Percentiles rank a stretch among this genome's conserved stretches.
Conservation (phyloP, 2,113 vertebrate species). For the Setophaga kirtlandii region DNA sequence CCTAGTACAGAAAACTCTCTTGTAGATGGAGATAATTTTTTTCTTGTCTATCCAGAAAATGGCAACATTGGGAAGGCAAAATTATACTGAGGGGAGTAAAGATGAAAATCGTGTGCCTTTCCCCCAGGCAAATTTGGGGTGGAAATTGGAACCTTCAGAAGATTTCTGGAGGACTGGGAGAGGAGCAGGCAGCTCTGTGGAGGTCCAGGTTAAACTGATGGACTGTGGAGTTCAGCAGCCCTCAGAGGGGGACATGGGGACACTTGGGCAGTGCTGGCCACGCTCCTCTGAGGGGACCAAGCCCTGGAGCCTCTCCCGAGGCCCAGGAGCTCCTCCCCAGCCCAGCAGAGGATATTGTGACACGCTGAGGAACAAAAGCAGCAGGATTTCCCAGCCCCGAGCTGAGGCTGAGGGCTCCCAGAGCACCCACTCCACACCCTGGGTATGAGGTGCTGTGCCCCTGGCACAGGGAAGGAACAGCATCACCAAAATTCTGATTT, state of each 20-base stretch:
- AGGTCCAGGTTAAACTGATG: rapidly evolving
- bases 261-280: rapidly evolving
- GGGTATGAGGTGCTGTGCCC: neutral
- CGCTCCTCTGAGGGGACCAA: neutral
- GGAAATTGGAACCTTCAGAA: neutral
- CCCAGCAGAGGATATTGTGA: constrained; percentile 14
- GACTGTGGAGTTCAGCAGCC: rapidly evolving
- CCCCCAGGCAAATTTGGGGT: neutral
- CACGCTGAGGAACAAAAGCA: constrained; percentile 42
- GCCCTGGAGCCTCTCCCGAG: neutral
- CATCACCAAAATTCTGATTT: rapidly evolving
- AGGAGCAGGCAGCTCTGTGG: neutral
- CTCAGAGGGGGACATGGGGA: rapidly evolving
- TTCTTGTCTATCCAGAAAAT: neutral
- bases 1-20: neutral
- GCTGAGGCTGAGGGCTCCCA: constrained; percentile 9
- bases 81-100: rapidly evolving
- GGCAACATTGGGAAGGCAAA: neutral
- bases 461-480: rapidly evolving
- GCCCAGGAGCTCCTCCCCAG: neutral
- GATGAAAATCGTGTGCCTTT: neutral
- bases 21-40: rapidly evolving
- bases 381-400: constrained; percentile 56
- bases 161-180: neutral
- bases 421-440: constrained; percentile 42